Conservation (phyloP, 2,888 invertebrate species). For the Protophormia terraenovae region DNA sequence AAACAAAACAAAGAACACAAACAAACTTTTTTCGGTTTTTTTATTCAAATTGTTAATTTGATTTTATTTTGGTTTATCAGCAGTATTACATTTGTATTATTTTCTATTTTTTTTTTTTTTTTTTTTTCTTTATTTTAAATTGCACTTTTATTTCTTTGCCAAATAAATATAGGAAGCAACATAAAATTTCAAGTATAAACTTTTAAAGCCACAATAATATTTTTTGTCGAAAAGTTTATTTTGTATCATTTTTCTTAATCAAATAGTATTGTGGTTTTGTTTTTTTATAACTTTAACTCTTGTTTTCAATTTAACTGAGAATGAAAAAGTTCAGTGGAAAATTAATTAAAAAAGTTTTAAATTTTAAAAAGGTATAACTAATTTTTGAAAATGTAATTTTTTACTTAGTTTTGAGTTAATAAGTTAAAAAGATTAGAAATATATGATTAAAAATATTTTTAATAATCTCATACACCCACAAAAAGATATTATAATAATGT, state of each 20-base stretch:
- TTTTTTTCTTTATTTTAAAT: conserved; percentile 29
- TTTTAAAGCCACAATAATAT: conserved; percentile 50
- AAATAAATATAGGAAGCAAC: conserved; percentile 23
- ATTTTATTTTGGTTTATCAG: conserved; percentile 58
- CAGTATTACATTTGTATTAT: conserved; percentile 42
- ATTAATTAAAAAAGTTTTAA: neutral
- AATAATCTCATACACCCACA: no score
- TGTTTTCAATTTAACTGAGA: neutral
- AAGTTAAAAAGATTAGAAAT: no score
- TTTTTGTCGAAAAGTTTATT: conserved; percentile 29
- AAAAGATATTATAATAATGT: no score
- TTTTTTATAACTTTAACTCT: neutral
- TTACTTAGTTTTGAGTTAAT: neutral
- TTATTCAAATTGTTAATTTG: conserved; percentile 65
- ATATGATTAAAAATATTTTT: no score
- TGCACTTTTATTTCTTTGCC: conserved; percentile 56
- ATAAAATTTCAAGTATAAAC: conserved; percentile 32
- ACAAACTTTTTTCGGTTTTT: conserved; percentile 28
- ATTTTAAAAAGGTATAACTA: neutral
- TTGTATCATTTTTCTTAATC: conserved; percentile 38
- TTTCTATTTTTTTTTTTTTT: neutral
- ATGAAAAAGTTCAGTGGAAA: neutral
- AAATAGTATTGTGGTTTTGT: conserved; percentile 23
- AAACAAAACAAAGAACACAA: conserved; percentile 2
- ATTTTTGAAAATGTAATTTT: neutral